Evolutionary conservation across 2,113 vertebrate species (phyloP).

Genomic region (Platysteira castanea): DNA sequence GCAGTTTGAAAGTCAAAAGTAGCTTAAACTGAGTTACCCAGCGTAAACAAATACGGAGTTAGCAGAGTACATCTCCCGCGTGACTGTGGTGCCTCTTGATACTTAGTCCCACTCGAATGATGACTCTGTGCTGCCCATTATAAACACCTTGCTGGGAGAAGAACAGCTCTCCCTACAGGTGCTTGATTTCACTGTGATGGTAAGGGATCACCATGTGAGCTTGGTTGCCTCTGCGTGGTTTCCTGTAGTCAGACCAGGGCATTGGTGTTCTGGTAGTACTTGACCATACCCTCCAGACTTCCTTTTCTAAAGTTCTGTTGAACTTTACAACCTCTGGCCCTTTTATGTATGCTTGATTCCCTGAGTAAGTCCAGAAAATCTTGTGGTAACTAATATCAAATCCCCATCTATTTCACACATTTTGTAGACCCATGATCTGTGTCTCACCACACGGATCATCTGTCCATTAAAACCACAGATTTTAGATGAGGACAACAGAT

Average conservation of each 20-base stretch:
- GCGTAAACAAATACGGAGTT: fast-evolving
- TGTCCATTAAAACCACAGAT: background rate
- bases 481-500: background rate
- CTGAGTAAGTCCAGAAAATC: background rate
- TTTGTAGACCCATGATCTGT: background rate
- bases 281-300: too few relatives aligned
- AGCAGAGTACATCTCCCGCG: fast-evolving
- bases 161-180: background rate
- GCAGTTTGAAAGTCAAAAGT: background rate
- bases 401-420: background rate
- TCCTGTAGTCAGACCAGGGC: too few relatives aligned
- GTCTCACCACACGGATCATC: background rate
- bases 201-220: background rate
- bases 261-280: background rate
- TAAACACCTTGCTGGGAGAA: background rate
- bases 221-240: fast-evolving
- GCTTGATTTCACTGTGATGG: background rate
- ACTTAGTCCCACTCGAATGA: background rate
- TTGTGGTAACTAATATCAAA: background rate
- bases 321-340: background rate
- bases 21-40: background rate
- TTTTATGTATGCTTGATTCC: background rate
- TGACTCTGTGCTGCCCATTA: fast-evolving
- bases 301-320: background rate
- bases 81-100: background rate